A percentile compares a stretch with the other conserved stretches of the same genome.
These are phyloP conservation scores for Anarhynchus alexandrinus DNA, from an alignment of 2,113 vertebrate species.

Conservation along the genomic window DNA sequence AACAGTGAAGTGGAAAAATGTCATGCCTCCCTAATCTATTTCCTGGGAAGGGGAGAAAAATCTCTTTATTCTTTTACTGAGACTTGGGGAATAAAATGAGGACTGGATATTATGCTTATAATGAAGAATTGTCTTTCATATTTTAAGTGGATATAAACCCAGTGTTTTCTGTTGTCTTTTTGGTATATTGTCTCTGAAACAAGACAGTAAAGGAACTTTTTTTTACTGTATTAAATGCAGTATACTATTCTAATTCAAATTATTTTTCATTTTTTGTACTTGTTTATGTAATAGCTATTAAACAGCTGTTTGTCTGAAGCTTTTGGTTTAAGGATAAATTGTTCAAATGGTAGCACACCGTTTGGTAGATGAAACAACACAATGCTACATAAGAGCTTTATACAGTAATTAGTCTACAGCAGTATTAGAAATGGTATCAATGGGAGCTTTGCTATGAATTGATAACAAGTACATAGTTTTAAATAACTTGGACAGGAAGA, in stretches of 20 bases:
- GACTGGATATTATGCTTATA: conserved; percentile 10
- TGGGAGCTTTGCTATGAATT: background rate
- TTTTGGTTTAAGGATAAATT: background rate
- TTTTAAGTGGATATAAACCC: background rate
- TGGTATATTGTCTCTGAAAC: background rate
- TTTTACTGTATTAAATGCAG: background rate
- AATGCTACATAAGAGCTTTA: background rate
- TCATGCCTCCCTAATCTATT: conserved; percentile 67
- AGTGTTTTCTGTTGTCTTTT: background rate
- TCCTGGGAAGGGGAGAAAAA: conserved; percentile 16
- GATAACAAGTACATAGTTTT: background rate
- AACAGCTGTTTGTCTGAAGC: background rate
- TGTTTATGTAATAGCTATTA: background rate
- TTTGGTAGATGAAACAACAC: background rate
- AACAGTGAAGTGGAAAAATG: conserved; percentile 46
- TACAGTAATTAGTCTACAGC: background rate
- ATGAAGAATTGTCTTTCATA: conserved; percentile 23
- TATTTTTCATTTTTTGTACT: background rate
- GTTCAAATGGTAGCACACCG: background rate
- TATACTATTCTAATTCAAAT: background rate
- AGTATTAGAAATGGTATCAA: background rate
- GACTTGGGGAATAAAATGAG: conserved; percentile 35
- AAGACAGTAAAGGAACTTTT: background rate
- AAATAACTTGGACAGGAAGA: background rate
- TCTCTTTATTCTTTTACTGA: conserved; percentile 49